These are phyloP conservation scores for Bombus pyrosoma DNA, from an alignment of 1,140 invertebrate genomes.

Conservation along the genomic window DNA sequence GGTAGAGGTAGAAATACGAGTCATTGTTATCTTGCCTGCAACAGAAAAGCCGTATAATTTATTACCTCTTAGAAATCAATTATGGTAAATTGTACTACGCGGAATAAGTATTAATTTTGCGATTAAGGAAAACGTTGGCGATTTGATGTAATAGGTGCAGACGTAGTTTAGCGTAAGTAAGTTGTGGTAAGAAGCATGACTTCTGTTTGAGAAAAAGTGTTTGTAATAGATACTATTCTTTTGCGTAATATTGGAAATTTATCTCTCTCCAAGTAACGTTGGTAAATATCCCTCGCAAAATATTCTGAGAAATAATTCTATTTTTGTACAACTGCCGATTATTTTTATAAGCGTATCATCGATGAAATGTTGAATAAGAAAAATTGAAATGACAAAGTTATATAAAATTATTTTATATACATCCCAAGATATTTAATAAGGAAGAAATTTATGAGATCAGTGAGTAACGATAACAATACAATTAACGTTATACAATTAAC, in stretches of 20 bases:
- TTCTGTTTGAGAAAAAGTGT: neutral
- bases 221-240: neutral
- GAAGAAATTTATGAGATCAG: no score
- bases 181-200: neutral
- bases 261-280: neutral
- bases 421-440: no score
- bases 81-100: neutral
- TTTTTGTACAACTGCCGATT: neutral
- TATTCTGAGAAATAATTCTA: neutral
- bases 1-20: constrained; percentile 81
- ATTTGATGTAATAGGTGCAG: neutral
- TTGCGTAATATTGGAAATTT: neutral
- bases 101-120: neutral
- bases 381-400: neutral
- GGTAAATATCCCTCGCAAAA: neutral
- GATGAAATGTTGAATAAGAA: neutral
- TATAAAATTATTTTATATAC: no score
- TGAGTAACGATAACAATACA: no score
- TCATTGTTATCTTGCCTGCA: constrained; percentile 40
- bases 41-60: constrained; percentile 4
- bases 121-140: neutral
- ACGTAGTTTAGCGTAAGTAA: neutral
- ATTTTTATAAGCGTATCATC: no score
- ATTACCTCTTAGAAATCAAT: constrained; percentile 1
- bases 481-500: no score